phyloP scores from a whole-genome alignment of 2,113 vertebrate species.

The Pachypanchax playfairii region DNA sequence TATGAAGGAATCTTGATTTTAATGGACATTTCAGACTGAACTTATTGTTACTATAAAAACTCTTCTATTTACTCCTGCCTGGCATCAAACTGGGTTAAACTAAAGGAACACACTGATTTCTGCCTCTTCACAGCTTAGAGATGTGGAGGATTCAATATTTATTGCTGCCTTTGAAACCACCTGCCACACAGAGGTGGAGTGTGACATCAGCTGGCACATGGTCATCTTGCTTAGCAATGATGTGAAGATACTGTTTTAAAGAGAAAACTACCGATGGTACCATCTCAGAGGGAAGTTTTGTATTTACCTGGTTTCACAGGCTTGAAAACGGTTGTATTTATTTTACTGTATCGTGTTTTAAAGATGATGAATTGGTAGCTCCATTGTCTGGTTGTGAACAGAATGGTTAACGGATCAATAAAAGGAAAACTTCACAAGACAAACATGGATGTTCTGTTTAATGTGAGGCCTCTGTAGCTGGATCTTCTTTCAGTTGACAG shows the following conservation, averaged over 20 bases:
- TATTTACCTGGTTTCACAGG: slow-evolving; percentile 76
- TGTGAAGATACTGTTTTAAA: not conserved
- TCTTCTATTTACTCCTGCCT: slow-evolving; percentile 13
- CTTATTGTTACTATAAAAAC: slow-evolving; percentile 14
- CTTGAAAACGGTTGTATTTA: slow-evolving; percentile 50
- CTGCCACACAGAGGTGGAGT: not conserved
- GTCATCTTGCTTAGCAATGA: not conserved
- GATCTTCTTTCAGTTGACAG: not conserved
- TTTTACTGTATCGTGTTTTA: slow-evolving; percentile 55
- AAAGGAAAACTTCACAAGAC: slow-evolving; percentile 39
- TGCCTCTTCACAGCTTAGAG: slow-evolving; percentile 11
- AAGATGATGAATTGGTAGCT: slow-evolving; percentile 26
- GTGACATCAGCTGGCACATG: slow-evolving; percentile 23
- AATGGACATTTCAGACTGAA: no score
- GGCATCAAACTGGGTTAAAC: not conserved
- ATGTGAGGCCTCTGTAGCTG: not conserved
- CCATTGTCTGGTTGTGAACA: slow-evolving; percentile 29
- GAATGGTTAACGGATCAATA: slow-evolving; percentile 45
- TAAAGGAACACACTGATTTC: not conserved
- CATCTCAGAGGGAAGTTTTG: slow-evolving; percentile 18
- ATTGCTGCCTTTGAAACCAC: slow-evolving; percentile 17
- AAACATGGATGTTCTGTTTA: not conserved
- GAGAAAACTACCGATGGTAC: not conserved
- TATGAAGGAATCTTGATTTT: not conserved
- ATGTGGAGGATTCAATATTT: slow-evolving; percentile 4